phyloP scores from a whole-genome alignment of 1,140 invertebrate genomes.

The Leptopilina clavipes region DNA sequence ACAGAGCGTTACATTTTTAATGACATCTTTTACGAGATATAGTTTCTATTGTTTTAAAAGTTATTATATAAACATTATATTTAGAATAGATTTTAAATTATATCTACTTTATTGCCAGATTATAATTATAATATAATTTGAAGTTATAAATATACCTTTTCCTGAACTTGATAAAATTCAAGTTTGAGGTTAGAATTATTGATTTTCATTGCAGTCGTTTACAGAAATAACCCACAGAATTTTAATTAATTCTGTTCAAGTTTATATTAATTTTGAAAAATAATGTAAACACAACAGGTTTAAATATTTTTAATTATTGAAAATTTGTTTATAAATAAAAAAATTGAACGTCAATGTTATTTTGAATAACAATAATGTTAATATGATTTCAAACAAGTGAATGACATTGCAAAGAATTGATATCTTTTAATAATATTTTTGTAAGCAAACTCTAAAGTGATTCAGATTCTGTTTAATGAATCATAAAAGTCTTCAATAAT shows the following conservation, averaged over 20 bases:
- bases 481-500: not conserved
- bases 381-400: not conserved
- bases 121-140: no score
- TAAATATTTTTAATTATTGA: no score
- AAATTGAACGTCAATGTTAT: no score
- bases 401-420: not conserved
- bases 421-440: not conserved
- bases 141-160: no score
- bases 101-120: no score
- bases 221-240: not conserved
- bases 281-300: no score
- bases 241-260: not conserved
- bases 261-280: no score
- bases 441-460: slow-evolving; percentile 3
- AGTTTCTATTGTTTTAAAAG: no score
- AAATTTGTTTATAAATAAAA: no score
- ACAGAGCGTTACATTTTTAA: not conserved
- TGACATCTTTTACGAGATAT: not conserved
- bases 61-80: no score
- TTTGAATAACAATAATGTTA: no score
- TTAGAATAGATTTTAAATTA: no score
- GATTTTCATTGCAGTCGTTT: not conserved
- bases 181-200: slow-evolving; percentile 19
- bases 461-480: not conserved
- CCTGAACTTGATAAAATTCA: not conserved